Conservation (phyloP, 2,888 invertebrate genomes). For the Caenorhabditis uteleia region DNA sequence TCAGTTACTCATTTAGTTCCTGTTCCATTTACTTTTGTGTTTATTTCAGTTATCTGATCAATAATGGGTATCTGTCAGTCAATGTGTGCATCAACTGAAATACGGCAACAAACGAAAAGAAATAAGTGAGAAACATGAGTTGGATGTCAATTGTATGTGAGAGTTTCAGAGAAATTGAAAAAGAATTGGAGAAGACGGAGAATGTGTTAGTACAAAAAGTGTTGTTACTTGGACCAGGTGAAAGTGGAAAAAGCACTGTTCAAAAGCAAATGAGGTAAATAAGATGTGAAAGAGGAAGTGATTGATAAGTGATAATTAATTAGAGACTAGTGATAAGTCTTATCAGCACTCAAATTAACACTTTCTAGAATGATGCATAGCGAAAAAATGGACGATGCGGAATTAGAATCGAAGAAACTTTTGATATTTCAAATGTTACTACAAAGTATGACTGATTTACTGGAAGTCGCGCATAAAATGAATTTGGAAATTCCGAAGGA, state of each 20-base stretch:
- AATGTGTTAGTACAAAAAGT: slow-evolving; percentile 11
- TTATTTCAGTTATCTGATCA: too few species aligned
- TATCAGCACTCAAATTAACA: not conserved
- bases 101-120: slow-evolving; percentile 7
- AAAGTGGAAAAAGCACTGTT: slow-evolving; percentile 64
- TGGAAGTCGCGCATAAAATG: slow-evolving; percentile 7
- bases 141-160: not conserved
- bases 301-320: not conserved
- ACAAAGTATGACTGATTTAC: slow-evolving; percentile 18
- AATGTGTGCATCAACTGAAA: not conserved
- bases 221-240: slow-evolving; percentile 57
- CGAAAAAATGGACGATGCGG: slow-evolving; percentile 51
- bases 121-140: slow-evolving; percentile 3
- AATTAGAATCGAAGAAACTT: slow-evolving; percentile 50
- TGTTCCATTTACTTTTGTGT: too few species aligned
- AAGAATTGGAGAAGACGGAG: slow-evolving; percentile 21
- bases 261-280: slow-evolving; percentile 60
- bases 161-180: slow-evolving; percentile 29
- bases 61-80: slow-evolving; percentile 15
- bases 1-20: too few species aligned
- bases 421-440: slow-evolving; percentile 44
- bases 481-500: slow-evolving; percentile 3
- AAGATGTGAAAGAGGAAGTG: not conserved
- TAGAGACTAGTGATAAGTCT: not conserved
- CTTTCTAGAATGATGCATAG: slow-evolving; percentile 49